Evolutionary conservation across 2,888 invertebrate genomes (phyloP).

Genomic region (Drosophila paramelanica): DNA sequence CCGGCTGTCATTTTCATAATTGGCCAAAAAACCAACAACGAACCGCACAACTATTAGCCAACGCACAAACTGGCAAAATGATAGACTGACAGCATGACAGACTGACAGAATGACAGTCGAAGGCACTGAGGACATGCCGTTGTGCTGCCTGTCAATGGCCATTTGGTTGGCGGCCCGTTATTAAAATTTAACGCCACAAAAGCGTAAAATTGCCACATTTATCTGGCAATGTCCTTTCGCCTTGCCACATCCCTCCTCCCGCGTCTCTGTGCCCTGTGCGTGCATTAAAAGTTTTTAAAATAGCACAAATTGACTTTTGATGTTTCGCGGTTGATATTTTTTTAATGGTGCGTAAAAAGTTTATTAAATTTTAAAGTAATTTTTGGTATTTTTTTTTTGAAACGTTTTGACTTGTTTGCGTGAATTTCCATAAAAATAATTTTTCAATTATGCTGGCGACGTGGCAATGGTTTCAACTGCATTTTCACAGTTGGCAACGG

Average conservation of each 20-base stretch:
- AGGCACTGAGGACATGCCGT: not conserved
- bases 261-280: conserved; percentile 29
- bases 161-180: conserved; percentile 62
- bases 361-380: conserved; percentile 78
- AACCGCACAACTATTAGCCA: conserved; percentile 75
- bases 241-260: not conserved
- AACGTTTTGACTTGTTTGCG: conserved; percentile 18
- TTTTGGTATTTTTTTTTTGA: conserved; percentile 11
- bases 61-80: conserved; percentile 33
- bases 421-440: conserved; percentile 73
- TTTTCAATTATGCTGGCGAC: conserved; percentile 68
- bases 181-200: conserved; percentile 78
- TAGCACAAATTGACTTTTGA: conserved; percentile 80
- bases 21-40: conserved; percentile 71
- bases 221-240: conserved; percentile 57
- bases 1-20: conserved; percentile 73
- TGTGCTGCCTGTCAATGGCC: conserved; percentile 38
- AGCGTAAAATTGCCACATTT: conserved; percentile 80
- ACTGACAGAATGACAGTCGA: conserved; percentile 16
- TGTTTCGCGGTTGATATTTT: conserved; percentile 79
- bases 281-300: conserved; percentile 77
- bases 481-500: conserved; percentile 56
- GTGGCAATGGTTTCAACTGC: conserved; percentile 52
- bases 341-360: conserved; percentile 80
- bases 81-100: conserved; percentile 14